A percentile compares a stretch with the other conserved stretches of the same genome.
phyloP scores from a whole-genome alignment of 2,797 vertebrate genomes.

The Rachycentron canadum region DNA sequence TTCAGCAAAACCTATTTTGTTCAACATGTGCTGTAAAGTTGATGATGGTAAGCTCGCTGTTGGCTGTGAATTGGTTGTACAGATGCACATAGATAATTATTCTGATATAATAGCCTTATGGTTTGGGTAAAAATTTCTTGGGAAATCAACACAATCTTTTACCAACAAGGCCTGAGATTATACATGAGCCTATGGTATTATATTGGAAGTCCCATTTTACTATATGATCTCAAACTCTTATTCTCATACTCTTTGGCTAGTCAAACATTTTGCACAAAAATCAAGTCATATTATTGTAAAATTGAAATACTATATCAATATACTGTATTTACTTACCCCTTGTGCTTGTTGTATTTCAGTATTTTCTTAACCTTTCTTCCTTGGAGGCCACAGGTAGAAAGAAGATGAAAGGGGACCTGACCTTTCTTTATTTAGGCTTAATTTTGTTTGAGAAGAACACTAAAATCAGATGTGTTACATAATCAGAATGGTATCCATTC shows the following conservation, averaged over 20 bases:
- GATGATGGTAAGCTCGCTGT: not conserved
- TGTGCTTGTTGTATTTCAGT: not conserved
- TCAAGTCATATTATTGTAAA: not conserved
- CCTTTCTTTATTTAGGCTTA: not conserved
- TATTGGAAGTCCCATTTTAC: not conserved
- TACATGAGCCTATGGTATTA: not conserved
- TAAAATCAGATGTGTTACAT: not conserved
- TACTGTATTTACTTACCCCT: not conserved
- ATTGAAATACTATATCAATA: not conserved
- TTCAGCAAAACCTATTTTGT: not conserved
- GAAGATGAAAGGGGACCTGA: not conserved
- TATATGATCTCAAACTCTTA: not conserved
- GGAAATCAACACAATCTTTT: not conserved
- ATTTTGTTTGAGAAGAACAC: not conserved
- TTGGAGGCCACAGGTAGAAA: not conserved
- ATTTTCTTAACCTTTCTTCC: not conserved
- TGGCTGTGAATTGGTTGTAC: not conserved
- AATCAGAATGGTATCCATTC: not conserved
- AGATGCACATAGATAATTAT: not conserved
- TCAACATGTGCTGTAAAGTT: not conserved
- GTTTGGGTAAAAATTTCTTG: not conserved
- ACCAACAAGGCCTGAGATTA: not conserved
- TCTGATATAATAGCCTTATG: not conserved
- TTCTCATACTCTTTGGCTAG: not conserved
- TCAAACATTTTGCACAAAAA: not conserved